phyloP scores from a whole-genome alignment of 2,888 invertebrate genomes.

The Lottia scabra region DNA sequence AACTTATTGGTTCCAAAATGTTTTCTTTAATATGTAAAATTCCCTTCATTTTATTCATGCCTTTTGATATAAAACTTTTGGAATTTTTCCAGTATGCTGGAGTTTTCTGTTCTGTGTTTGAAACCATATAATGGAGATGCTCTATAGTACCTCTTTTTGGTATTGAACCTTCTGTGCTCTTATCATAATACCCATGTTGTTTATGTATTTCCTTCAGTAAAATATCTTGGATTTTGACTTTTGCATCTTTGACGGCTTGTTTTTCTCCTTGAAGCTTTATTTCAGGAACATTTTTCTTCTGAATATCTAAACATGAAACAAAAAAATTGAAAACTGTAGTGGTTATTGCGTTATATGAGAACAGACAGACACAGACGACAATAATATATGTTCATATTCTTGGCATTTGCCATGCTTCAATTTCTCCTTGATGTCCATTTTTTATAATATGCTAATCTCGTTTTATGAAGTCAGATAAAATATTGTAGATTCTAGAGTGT shows the following conservation, averaged over 20 bases:
- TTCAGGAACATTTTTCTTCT: background rate
- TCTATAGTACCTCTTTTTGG: constrained; percentile 27
- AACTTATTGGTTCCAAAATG: background rate
- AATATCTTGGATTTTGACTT: constrained; percentile 3
- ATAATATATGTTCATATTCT: no score
- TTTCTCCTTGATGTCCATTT: no score
- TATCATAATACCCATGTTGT: background rate
- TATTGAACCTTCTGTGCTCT: constrained; percentile 5
- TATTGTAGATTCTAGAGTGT: no score
- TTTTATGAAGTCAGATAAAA: no score
- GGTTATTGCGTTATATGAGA: no score
- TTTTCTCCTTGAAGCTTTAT: constrained; percentile 22
- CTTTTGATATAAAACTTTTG: background rate
- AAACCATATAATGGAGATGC: constrained; percentile 30
- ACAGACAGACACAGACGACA: no score
- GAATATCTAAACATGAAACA: no score
- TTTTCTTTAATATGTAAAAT: background rate
- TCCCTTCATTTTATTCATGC: no score
- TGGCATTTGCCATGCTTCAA: no score
- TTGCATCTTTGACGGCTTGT: constrained; percentile 12
- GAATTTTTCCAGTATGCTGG: constrained; percentile 37
- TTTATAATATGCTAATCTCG: no score
- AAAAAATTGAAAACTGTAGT: no score
- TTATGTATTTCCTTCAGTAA: constrained; percentile 12
- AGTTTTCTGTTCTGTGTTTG: constrained; percentile 19